These are phyloP conservation scores for Sphaeramia orbicularis DNA, from an alignment of 2,797 vertebrate species.

Conservation along the genomic window DNA sequence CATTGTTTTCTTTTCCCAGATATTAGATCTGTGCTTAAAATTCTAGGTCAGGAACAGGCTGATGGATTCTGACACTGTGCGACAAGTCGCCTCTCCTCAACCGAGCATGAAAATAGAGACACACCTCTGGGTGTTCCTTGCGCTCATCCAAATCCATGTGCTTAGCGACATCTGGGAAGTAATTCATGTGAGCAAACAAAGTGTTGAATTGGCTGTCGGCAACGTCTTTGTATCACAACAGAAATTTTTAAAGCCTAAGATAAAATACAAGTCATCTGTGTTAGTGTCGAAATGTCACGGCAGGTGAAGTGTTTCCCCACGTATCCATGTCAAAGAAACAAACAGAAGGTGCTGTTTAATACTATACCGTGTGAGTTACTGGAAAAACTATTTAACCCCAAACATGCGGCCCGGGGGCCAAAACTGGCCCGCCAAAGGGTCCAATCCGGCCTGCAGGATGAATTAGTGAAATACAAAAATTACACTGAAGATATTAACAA, in stretches of 20 bases:
- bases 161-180: slow-evolving; percentile 51
- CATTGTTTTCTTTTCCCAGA: slow-evolving; percentile 62
- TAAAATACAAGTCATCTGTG: slow-evolving; percentile 42
- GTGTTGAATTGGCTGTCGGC: slow-evolving; percentile 41
- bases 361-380: not conserved
- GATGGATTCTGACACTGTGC: slow-evolving; percentile 62
- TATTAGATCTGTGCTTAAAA: slow-evolving; percentile 69
- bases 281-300: slow-evolving; percentile 18
- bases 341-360: slow-evolving; percentile 13
- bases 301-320: slow-evolving; percentile 25
- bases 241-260: slow-evolving; percentile 41
- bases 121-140: slow-evolving; percentile 59
- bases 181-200: slow-evolving; percentile 31
- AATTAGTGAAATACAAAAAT: no score
- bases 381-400: not conserved
- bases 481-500: no score
- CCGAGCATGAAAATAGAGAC: slow-evolving; percentile 58
- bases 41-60: slow-evolving; percentile 71
- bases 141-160: slow-evolving; percentile 46
- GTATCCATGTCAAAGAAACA: slow-evolving; percentile 40
- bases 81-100: slow-evolving; percentile 50
- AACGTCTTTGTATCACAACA: slow-evolving; percentile 22
- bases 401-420: no score
- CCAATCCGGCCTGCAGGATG: no score
- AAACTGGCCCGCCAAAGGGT: no score